Conservation (phyloP, 2,888 invertebrate species). For the Dermolepida albohirtum region DNA sequence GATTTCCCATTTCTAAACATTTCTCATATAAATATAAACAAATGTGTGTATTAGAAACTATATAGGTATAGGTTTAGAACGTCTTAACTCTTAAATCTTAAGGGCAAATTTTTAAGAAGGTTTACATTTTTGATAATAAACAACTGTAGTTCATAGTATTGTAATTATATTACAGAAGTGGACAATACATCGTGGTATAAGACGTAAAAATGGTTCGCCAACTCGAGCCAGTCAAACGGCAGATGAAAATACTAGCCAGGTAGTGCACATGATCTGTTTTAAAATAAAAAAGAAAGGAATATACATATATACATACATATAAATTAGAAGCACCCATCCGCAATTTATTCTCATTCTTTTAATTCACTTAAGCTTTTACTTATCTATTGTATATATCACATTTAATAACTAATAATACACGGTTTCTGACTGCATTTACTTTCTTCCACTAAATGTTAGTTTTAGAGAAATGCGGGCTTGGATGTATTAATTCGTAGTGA, state of each 20-base stretch:
- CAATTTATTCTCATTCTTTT: too few relatives aligned
- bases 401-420: too few relatives aligned
- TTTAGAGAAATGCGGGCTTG: too few relatives aligned
- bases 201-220: slow-evolving; percentile 75
- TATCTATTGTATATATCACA: too few relatives aligned
- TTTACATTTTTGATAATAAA: slow-evolving; percentile 22
- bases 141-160: slow-evolving; percentile 35
- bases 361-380: too few relatives aligned
- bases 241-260: slow-evolving; percentile 57
- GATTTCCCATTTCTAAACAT: not conserved
- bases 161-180: slow-evolving; percentile 75
- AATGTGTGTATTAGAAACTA: not conserved
- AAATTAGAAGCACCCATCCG: too few relatives aligned
- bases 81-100: not conserved
- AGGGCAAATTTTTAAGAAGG: slow-evolving; percentile 5
- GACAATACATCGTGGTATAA: slow-evolving; percentile 84
- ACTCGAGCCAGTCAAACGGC: slow-evolving; percentile 68
- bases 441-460: too few relatives aligned
- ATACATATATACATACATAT: slow-evolving; percentile 13
- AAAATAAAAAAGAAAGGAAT: slow-evolving; percentile 20
- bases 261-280: slow-evolving; percentile 26
- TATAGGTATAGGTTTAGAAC: too few relatives aligned
- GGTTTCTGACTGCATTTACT: too few relatives aligned
- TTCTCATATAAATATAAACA: too few relatives aligned
- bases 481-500: too few relatives aligned